Conservation (phyloP, 2,113 vertebrate species). For the Toxotes chatareus region DNA sequence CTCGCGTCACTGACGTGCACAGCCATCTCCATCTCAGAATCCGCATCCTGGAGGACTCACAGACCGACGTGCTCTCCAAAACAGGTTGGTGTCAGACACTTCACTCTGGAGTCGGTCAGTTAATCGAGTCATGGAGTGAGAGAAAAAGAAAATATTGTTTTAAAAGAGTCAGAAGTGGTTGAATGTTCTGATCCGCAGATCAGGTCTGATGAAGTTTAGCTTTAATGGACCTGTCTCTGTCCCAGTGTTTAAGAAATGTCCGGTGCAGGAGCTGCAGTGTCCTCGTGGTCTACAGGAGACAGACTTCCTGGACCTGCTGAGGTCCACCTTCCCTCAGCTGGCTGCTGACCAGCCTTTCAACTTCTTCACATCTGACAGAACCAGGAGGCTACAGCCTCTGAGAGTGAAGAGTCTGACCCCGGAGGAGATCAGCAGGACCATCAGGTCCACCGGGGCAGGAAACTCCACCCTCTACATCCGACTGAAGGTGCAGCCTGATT, state of each 20-base stretch:
- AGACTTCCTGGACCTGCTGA: slow-evolving; percentile 32
- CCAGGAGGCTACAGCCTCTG: not conserved
- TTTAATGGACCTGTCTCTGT: not conserved
- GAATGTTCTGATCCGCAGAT: too few species aligned
- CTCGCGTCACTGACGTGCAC: not conserved
- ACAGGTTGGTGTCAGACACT: not conserved
- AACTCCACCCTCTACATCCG: slow-evolving; percentile 27
- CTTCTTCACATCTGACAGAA: not conserved
- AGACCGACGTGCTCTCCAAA: slow-evolving; percentile 9
- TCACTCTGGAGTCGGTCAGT: not conserved
- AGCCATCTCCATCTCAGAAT: slow-evolving; percentile 31
- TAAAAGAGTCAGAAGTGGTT: too few species aligned
- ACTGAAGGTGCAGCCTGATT: slow-evolving; percentile 1
- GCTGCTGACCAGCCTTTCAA: not conserved
- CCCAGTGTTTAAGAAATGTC: slow-evolving; percentile 26
- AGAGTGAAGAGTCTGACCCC: not conserved
- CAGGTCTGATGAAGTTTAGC: not conserved
- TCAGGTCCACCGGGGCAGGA: not conserved
- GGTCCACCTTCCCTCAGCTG: slow-evolving; percentile 32
- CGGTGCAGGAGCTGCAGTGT: slow-evolving; percentile 8
- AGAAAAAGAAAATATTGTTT: too few species aligned
- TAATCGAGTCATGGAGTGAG: not conserved
- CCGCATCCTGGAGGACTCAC: slow-evolving; percentile 45
- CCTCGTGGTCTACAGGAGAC: not conserved
- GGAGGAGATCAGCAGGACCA: slow-evolving; percentile 17